Evolutionary conservation across 2,888 invertebrate genomes (phyloP), one percentile per base, ranked within the genome.

Genomic region (Agriopis marginaria): DNA sequence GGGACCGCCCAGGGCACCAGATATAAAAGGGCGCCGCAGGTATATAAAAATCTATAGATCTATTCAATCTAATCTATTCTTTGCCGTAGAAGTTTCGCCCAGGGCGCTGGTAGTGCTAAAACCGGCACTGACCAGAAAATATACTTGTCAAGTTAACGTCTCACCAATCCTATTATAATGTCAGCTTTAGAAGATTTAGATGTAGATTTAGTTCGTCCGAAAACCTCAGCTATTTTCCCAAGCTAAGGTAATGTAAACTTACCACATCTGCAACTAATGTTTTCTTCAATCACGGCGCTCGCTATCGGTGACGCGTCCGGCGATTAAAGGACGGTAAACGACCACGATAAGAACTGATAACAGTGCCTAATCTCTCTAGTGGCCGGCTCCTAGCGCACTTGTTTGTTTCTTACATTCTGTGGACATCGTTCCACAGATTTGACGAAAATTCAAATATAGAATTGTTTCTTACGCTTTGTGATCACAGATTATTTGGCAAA

Each of bases 241-340:
- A 14, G 14, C 3, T n/a, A 12, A 3, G 40, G 44, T 12, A 50
- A 63, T 3, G n/a, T 42, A 47, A 9, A 7, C 0, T 67, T 63
- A 53, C 66, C 60, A 51, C 45, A 70, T 66, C 66, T 64, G 44
- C 68, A 63, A 70, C 81, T 82, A 77, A 78, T 75, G 62, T 51
- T 76, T 84, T 87, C 83, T 72, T 79, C 82, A 82, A 82, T 86
- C 86, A 77, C 78, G 74, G 76, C 77, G 68, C 77, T 63, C 75
- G 81, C 84, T 90, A 92, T 92, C 92, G 89, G 87, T 89, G 91
- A 91, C 91, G 90, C 84, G 88, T 84, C 82, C 83, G 82, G 80
- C 86, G 90, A 92, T 93, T 92, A 91, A 92, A 92, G 93, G 90
- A 91, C 90, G 84, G 87, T 89, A 89, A 71, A 90, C 90, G 89